Evolutionary conservation across 2,797 vertebrate genomes (phyloP).

Genomic region (Amblyopsis hoosieri): DNA sequence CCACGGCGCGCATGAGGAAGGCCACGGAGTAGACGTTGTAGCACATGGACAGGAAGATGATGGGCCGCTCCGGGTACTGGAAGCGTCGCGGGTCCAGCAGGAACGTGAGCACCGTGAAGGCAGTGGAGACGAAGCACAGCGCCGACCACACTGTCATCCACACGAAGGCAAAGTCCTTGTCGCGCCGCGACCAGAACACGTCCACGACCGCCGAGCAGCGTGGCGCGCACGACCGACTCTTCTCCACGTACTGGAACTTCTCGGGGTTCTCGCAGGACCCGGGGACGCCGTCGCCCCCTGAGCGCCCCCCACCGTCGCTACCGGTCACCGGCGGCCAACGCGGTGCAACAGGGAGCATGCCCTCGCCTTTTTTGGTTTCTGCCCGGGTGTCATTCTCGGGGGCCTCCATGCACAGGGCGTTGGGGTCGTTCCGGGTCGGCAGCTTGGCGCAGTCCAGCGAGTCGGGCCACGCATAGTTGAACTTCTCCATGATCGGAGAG

Average conservation of each 20-base stretch:
- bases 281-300: slow-evolving; percentile 47
- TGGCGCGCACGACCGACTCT: slow-evolving; percentile 90
- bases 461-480: slow-evolving; percentile 96
- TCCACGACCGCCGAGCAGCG: slow-evolving; percentile 91
- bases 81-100: slow-evolving; percentile 95
- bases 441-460: slow-evolving; percentile 91
- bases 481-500: slow-evolving; percentile 96
- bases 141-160: slow-evolving; percentile 98
- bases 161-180: slow-evolving; percentile 96
- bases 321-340: slow-evolving; percentile 67
- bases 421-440: slow-evolving; percentile 94
- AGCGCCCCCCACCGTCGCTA: slow-evolving; percentile 41
- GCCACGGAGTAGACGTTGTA: slow-evolving; percentile 97
- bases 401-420: slow-evolving; percentile 97
- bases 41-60: slow-evolving; percentile 99
- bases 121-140: slow-evolving; percentile 93
- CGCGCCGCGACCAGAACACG: slow-evolving; percentile 92
- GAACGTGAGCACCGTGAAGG: slow-evolving; percentile 97
- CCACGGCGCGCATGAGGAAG: slow-evolving; percentile 94
- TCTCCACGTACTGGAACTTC: slow-evolving; percentile 96
- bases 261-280: slow-evolving; percentile 88
- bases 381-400: slow-evolving; percentile 90
- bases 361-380: slow-evolving; percentile 82
- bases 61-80: slow-evolving; percentile 97
- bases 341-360: slow-evolving; percentile 86